Conservation (phyloP, 2,797 vertebrate species). For the Loriculus beryllinus region DNA sequence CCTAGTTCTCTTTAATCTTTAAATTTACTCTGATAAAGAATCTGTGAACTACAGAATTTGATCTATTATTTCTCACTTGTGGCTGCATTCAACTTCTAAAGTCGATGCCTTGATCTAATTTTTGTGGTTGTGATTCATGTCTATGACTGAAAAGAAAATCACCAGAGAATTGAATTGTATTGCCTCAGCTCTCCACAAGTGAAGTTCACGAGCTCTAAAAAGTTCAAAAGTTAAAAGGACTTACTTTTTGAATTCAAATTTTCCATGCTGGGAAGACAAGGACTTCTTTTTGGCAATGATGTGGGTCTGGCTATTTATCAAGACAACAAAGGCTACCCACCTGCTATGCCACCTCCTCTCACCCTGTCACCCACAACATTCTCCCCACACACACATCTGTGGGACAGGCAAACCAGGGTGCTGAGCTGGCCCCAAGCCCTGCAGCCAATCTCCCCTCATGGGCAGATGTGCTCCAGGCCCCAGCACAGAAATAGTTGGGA, state of each 20-base stretch:
- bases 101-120: neutral
- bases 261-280: neutral
- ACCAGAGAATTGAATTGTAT: neutral
- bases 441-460: fast-evolving
- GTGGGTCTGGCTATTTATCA: neutral
- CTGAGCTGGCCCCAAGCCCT: neutral
- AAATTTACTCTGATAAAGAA: neutral
- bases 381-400: fast-evolving
- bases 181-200: neutral
- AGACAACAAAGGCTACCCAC: neutral
- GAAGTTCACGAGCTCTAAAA: neutral
- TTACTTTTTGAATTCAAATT: neutral
- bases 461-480: too few species aligned
- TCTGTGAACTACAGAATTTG: neutral
- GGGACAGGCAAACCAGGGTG: neutral
- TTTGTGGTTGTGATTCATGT: neutral
- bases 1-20: neutral
- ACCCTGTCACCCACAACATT: neutral
- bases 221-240: neutral
- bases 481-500: neutral
- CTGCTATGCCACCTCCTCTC: neutral
- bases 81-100: neutral
- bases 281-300: neutral
- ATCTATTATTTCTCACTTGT: neutral
- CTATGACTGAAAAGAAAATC: neutral